Evolutionary conservation across 1,140 invertebrate genomes (phyloP).

Genomic region (Saxidomus purpurata): DNA sequence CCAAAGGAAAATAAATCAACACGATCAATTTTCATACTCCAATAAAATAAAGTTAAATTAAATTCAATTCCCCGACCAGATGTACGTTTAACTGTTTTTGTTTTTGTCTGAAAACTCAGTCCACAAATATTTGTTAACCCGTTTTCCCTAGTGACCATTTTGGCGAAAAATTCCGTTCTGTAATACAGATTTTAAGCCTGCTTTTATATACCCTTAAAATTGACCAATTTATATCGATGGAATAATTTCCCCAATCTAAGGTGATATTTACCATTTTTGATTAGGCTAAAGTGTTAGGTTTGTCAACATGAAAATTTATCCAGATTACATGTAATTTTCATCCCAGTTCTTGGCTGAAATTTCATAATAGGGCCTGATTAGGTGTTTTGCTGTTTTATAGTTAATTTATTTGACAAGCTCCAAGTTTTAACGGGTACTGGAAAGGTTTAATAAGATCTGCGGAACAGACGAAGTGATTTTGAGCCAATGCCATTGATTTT

Average conservation of each 20-base stretch:
- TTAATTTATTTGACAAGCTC: constrained; percentile 82
- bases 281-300: constrained; percentile 81
- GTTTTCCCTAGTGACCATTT: constrained; percentile 38
- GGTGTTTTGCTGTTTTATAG: constrained; percentile 76
- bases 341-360: constrained; percentile 77
- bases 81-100: too few relatives aligned
- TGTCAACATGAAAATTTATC: constrained; percentile 80
- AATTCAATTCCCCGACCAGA: too few relatives aligned
- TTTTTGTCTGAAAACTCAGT: background rate
- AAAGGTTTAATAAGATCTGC: constrained; percentile 62
- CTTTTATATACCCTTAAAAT: constrained; percentile 80
- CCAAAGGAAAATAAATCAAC: too few relatives aligned
- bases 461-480: constrained; percentile 56
- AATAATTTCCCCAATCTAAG: constrained; percentile 78
- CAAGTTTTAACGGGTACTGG: constrained; percentile 72
- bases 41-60: too few relatives aligned
- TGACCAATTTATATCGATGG: constrained; percentile 78
- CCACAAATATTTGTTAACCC: background rate
- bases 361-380: constrained; percentile 82
- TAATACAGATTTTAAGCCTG: constrained; percentile 52
- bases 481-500: constrained; percentile 74
- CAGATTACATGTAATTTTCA: constrained; percentile 81
- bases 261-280: constrained; percentile 78
- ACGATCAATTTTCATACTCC: too few relatives aligned
- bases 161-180: constrained; percentile 28